phyloP scores from a whole-genome alignment of 53 echinoderm and acorn worm genomes.

The Pentamera pediparva region DNA sequence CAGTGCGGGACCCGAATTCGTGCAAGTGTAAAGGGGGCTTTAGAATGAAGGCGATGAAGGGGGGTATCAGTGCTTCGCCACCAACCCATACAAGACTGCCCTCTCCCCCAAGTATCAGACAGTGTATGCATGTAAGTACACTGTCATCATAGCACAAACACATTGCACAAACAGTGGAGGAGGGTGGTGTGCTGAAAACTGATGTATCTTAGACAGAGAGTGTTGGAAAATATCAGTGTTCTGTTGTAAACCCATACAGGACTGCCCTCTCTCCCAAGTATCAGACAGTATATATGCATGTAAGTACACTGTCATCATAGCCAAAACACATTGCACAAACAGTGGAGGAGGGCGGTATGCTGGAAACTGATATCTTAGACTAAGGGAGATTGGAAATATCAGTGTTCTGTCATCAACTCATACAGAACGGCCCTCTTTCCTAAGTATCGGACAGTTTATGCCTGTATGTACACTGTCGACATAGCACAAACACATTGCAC shows the following conservation, averaged over 20 bases:
- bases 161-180: too few species aligned
- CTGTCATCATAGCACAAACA: too few species aligned
- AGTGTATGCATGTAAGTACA: constrained; percentile 16
- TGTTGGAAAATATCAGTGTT: constrained; percentile 16
- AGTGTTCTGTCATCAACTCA: constrained; percentile 2
- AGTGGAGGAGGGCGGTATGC: too few species aligned
- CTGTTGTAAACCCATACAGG: neutral
- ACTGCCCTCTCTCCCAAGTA: constrained; percentile 5
- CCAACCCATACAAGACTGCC: neutral
- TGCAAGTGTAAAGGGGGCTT: too few species aligned
- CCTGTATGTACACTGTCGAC: constrained; percentile 21
- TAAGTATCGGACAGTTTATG: neutral
- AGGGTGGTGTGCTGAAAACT: too few species aligned
- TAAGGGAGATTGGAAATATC: neutral
- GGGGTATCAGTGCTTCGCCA: constrained; percentile 9
- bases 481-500: too few species aligned
- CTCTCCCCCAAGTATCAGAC: neutral
- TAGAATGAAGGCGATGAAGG: constrained; percentile 14
- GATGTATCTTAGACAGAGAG: too few species aligned
- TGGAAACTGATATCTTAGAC: too few species aligned
- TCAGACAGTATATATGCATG: neutral
- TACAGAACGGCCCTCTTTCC: constrained; percentile 1
- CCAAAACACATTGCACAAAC: too few species aligned
- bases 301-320: too few species aligned
- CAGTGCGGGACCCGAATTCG: too few species aligned